Evolutionary conservation across 1,140 invertebrate species (phyloP).

Genomic region (Temnothorax longispinosus): DNA sequence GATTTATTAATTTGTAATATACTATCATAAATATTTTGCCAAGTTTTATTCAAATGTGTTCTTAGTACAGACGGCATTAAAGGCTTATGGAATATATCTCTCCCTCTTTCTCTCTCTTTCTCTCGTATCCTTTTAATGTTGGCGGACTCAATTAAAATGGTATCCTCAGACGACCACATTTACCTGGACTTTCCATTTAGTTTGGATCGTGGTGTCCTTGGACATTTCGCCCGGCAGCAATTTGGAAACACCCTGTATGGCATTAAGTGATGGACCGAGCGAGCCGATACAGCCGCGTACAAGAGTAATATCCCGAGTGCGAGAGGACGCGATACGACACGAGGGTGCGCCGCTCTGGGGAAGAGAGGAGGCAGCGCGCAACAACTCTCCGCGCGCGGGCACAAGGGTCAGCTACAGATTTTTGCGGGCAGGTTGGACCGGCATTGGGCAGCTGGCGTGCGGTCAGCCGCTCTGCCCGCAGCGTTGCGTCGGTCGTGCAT

Average conservation of each 20-base stretch:
- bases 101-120: not conserved
- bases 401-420: conserved; percentile 80
- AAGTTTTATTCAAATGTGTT: not conserved
- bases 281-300: conserved; percentile 27
- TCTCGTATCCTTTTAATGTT: not conserved
- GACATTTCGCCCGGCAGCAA: not conserved
- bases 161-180: not conserved
- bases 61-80: not conserved
- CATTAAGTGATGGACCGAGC: conserved; percentile 29
- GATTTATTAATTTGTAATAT: not conserved
- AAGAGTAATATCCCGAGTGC: conserved; percentile 29
- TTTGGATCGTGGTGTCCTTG: not conserved
- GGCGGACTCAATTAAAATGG: not conserved
- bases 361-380: conserved; percentile 56
- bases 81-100: not conserved
- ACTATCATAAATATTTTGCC: not conserved
- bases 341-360: conserved; percentile 12
- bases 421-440: conserved; percentile 79
- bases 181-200: conserved; percentile 4
- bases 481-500: conserved; percentile 83
- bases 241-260: conserved; percentile 30
- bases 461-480: conserved; percentile 82
- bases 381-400: conserved; percentile 66
- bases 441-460: conserved; percentile 83
- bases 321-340: not conserved